Conservation (phyloP, 2,113 vertebrate species). For the Pelecanoides urinatrix region DNA sequence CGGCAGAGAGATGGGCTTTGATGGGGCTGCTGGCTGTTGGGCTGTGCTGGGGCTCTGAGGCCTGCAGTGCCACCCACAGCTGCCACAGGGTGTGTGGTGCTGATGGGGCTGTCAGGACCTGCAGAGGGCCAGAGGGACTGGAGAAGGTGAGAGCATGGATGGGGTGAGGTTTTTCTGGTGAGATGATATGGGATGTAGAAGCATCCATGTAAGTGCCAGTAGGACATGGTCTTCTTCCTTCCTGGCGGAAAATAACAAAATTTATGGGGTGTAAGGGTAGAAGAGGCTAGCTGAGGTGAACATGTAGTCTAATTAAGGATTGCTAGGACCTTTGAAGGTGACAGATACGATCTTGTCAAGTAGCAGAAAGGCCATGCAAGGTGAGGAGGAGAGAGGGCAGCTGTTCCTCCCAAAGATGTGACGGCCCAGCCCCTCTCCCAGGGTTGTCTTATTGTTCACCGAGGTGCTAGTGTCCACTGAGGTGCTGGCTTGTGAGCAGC, state of each 20-base stretch:
- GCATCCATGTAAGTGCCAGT: neutral
- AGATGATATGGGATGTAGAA: neutral
- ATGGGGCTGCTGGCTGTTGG: neutral
- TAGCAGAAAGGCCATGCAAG: neutral
- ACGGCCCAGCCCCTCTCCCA: neutral
- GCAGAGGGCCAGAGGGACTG: fast-evolving
- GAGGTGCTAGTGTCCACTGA: too few relatives aligned
- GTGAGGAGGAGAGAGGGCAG: neutral
- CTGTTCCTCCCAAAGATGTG: neutral
- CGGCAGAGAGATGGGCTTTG: neutral
- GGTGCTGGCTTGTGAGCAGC: neutral
- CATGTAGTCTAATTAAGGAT: neutral
- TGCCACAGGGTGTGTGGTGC: neutral
- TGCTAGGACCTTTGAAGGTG: neutral
- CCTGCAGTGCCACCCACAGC: neutral
- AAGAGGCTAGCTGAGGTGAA: neutral
- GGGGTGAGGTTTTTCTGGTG: neutral
- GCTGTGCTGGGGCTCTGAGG: neutral
- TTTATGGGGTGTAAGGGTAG: neutral
- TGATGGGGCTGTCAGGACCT: neutral
- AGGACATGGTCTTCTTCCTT: neutral
- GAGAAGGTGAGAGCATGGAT: neutral
- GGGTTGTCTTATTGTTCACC: neutral
- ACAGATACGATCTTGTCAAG: fast-evolving
- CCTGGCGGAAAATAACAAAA: neutral